Evolutionary conservation across 2,888 invertebrate species (phyloP), one percentile per base, ranked within the genome.

Genomic region (Apodemia duryi): DNA sequence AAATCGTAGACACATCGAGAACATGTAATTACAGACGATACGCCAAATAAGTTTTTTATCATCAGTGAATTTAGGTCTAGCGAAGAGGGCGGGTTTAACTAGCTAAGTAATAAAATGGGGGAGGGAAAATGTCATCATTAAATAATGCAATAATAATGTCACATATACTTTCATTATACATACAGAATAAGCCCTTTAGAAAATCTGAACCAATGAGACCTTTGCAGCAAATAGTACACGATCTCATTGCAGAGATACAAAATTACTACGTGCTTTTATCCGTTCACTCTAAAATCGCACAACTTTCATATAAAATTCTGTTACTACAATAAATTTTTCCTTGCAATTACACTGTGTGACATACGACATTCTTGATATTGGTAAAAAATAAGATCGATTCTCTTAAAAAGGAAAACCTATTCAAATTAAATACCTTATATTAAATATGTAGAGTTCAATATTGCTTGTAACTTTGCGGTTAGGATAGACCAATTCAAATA

Each of bases 401-500:
- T 90, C 90, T 88, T 73, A 83, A 83, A 88, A 76, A 64, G 69
- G 65, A 62, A 21, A 38, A 2, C 32, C 52, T n/a, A 65, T 67
- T 63, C 29, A 60, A 1, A 82, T 78, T 75, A 65, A 68, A 9
- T 69, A 68, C 65, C 72, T 51, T 83, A 77, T 7, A 0, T 0
- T 0, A 0, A 0, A 0, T 0, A 0, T 0, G 0, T 77, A 79
- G 64, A 72, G 84, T 74, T 66, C 35, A 71, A 68, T 74, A 73
- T 84, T 1, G 41, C 49, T 60, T 77, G 72, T 32, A 60, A 2
- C 29, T 6, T 2, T 1, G 7, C 38, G 54, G 70, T 77, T 84
- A 82, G 83, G 85, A 87, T 89, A 88, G 79, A 84, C 76, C 86
- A 84, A 86, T 90, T 89, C 85, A 81, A 84, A 86, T 85, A 88